Evolutionary conservation across 2,888 invertebrate species (phyloP), one percentile per base, ranked within the genome.

Genomic region (Nasonia oneida): DNA sequence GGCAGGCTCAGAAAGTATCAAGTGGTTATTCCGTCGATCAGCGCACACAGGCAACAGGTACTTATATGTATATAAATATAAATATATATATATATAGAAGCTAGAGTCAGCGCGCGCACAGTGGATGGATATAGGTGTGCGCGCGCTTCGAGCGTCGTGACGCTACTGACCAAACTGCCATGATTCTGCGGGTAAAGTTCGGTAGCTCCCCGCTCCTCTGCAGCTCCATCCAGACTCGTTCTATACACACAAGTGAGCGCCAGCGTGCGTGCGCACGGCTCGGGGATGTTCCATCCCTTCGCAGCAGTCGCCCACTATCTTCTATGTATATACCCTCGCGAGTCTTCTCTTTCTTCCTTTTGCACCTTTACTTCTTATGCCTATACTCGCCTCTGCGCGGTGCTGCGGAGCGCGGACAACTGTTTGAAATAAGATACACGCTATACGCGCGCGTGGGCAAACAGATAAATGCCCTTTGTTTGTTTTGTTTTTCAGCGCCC

Each of bases 101-200:
- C 14, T 10, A 70, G 70, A 29, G 23, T 23, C 23, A 23, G 23
- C 23, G 23, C 23, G 4, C 57, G 67, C 1, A 29, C 70, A 37
- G 29, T 6, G 1, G 1, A 5, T 10, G 12, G 10, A 47, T 47
- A 47, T 47, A 42, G 15, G 18, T 42, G 18, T 6, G 71, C 71
- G 83, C 70, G 71, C 77, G 77, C 57, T 15, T 71, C 83, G 75
- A 77, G 76, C 76, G 76, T 67, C 42, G 77, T 77, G 76, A 61
- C 77, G 57, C 83, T 77, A 83, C 83, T 83, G 83, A 18, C 33
- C 71, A 61, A 77, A 47, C 47, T 42, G 47, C 53, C 77, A 47
- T 53, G 64, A 61, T 76, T 37, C 75, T 18, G 15, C 53, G 75
- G 64, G 33, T 61, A 50, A 81, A 75, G 81, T 75, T 81, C 75